Evolutionary conservation across 2,888 invertebrate genomes (phyloP), one percentile per base, ranked within the genome.

Genomic region (Seladonia tumulorum): DNA sequence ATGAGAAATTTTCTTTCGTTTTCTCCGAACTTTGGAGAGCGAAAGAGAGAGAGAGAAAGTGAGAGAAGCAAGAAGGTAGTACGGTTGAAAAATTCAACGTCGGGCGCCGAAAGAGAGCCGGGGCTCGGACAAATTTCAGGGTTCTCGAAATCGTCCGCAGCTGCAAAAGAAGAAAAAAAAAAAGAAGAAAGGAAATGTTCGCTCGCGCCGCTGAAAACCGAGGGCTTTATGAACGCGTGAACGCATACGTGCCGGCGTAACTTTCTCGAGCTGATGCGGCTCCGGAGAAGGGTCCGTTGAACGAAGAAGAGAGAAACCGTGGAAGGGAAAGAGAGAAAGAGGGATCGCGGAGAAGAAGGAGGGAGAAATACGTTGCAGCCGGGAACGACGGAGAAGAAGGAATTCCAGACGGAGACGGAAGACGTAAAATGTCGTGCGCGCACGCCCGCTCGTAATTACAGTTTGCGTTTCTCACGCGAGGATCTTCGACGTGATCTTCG

Each of bases 401-500:
- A 25, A 72, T 76, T 53, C n/a, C 14, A 76, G 82, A 85, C 72
- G 85, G 75, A 85, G 82, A 84, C 79, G 75, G 35, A 79, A 74
- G 18, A 89, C 80, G 85, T 85, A 83, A 90, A 90, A 90, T 91
- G 90, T 91, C 90, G 88, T 90, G 91, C 81, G 90, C 91, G 82
- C 88, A 88, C 86, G 88, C 88, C 87, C 82, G 84, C 88, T 84
- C 88, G 87, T 90, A 90, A 90, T 91, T 90, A 91, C 91, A 90
- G 91, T 90, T 90, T 91, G 91, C 90, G 91, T 90, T 90, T 90
- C 91, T 91, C 90, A 90, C 90, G 90, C 91, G 85, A 91, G 90
- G 53, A 91, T 87, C 90, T 88, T 89, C 88, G 83, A 90, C 88
- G 90, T 84, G 90, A 90, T 90, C 85, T 89, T 88, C 86, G 85